Conservation (phyloP, 2,797 vertebrate species). For the Cheirogaleus major region DNA sequence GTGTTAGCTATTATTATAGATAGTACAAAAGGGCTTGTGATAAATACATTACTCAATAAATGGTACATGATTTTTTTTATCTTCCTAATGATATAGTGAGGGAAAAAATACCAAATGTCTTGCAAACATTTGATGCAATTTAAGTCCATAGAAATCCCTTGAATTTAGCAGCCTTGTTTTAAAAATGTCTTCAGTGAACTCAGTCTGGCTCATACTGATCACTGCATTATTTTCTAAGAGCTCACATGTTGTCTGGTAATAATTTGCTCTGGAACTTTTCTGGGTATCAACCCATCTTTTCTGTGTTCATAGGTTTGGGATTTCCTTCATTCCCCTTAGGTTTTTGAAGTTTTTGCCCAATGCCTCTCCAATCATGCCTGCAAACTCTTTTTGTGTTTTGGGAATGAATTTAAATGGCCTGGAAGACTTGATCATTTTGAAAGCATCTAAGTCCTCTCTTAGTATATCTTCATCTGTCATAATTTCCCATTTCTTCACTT, state of each 20-base stretch:
- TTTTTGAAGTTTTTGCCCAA: background rate
- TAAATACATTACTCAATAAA: conserved; percentile 11
- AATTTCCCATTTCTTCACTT: background rate
- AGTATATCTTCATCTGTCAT: background rate
- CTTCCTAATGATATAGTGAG: conserved; percentile 6
- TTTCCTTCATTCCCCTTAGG: background rate
- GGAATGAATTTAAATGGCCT: conserved; percentile 1
- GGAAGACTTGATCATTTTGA: conserved; percentile 21
- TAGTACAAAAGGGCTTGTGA: background rate
- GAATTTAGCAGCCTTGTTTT: background rate
- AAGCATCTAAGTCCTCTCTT: background rate
- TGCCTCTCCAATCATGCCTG: background rate
- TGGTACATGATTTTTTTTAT: background rate
- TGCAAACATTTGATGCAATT: background rate
- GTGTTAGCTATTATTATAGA: background rate
- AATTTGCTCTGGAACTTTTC: background rate
- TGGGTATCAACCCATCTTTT: background rate
- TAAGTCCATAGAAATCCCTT: background rate
- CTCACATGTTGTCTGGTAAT: background rate
- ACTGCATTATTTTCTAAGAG: background rate
- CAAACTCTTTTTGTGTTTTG: conserved; percentile 1
- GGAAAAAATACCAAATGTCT: background rate
- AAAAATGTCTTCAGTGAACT: background rate
- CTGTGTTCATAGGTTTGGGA: background rate
- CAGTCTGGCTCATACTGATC: background rate